A percentile compares a stretch with the other conserved stretches of the same genome.
These are phyloP conservation scores for Onychostruthus taczanowskii DNA, from an alignment of 2,113 vertebrate species.

Conservation along the genomic window DNA sequence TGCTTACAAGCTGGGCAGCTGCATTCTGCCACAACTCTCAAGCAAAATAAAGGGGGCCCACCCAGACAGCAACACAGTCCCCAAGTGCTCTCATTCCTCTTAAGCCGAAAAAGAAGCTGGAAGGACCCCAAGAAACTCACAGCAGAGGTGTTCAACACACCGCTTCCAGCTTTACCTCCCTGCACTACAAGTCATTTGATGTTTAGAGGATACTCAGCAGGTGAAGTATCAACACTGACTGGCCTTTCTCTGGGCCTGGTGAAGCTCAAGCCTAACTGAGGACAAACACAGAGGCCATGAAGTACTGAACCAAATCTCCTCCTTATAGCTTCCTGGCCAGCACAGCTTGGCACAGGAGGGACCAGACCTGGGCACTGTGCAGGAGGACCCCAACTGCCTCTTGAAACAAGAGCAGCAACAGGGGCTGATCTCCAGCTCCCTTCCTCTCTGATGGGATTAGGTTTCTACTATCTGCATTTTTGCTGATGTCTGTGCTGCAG, in stretches of 20 bases:
- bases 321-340: accelerated
- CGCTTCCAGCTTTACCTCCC: neutral
- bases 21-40: neutral
- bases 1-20: neutral
- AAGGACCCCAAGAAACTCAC: neutral
- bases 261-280: neutral
- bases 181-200: neutral
- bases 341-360: neutral
- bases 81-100: neutral
- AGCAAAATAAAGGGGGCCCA: neutral
- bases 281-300: neutral
- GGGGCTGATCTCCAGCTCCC: neutral
- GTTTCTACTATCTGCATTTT: constrained; percentile 34
- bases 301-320: neutral
- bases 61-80: neutral
- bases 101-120: neutral
- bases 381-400: neutral
- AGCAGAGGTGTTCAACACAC: neutral
- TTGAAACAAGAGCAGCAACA: neutral
- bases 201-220: neutral
- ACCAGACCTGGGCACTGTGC: neutral
- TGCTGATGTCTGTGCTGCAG: constrained; percentile 24
- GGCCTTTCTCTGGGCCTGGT: neutral
- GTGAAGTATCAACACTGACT: neutral
- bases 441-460: neutral